Evolutionary conservation across 2,113 vertebrate species (phyloP), one percentile per base, ranked within the genome.

Genomic region (Tragelaphus strepsiceros): DNA sequence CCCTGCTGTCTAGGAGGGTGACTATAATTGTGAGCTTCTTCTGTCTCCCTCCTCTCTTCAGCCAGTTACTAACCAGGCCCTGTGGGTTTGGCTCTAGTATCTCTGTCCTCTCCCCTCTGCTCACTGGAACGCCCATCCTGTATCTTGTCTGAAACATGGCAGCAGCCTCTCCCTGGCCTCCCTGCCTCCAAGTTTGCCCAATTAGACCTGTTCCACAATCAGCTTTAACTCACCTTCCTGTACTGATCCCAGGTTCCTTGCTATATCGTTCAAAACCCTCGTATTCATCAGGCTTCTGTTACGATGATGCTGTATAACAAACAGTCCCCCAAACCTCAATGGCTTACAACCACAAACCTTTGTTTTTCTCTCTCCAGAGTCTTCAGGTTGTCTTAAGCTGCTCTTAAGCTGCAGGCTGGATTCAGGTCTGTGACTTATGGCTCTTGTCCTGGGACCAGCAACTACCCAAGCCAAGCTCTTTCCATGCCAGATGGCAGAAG

Each of bases 211-310:
- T 22, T 64, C 24, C n/a, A 49, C 62, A 43, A 46, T 64, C 14
- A 30, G 35, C 24, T 22, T 21, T 81, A 64, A 39, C 39, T 54
- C n/a, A 56, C 54, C 78, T 53, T 6, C 32, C 54, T 88, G 17
- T 13, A 2, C 21, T 6, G 24, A 53, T 35, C 17, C 49, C 54
- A 39, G 6, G 43, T 94, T 54, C 81, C 87, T 85, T 67, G 51
- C 21, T 39, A 26, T 24, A 22, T 53, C 78, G 24, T 92, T 83
- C 77, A 71, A 62, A 94, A 14, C 32, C 28, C 51, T 84, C 32
- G n/a, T 35, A 54, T 86, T 9, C 30, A 46, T 82, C 35, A 49
- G 67, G 11, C 35, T 97, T 97, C 74, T 35, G 93, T 71, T 87
- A 13, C 5, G 46, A 53, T n/a, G 10, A 54, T 56, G 56, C 32